These are phyloP conservation scores for Thunnus albacares DNA, from an alignment of 2,797 vertebrate genomes.

Conservation along the genomic window DNA sequence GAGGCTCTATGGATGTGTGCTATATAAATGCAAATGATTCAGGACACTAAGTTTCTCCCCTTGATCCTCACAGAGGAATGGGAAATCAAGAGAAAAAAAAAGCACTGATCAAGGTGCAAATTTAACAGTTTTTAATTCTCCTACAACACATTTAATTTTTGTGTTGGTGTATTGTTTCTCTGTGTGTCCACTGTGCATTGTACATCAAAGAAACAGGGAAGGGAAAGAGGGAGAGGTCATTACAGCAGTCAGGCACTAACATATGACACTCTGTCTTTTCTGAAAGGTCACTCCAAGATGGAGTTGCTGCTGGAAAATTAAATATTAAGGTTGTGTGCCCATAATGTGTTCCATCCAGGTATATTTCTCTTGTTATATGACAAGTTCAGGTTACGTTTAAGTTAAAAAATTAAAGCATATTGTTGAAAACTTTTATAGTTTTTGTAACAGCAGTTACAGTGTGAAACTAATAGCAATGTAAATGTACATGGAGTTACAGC, in stretches of 20 bases:
- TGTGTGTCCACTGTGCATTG: conserved; percentile 5
- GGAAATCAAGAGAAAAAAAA: not conserved
- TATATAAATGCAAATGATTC: conserved; percentile 73
- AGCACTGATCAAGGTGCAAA: not conserved
- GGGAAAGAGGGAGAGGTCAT: conserved; percentile 32
- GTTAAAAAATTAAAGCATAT: no score
- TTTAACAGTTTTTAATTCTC: conserved; percentile 26
- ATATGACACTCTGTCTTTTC: conserved; percentile 58
- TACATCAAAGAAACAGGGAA: not conserved
- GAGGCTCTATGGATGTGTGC: conserved; percentile 41
- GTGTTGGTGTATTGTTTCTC: conserved; percentile 16
- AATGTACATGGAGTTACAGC: not conserved
- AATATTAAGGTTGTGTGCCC: conserved; percentile 39
- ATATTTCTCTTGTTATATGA: conserved; percentile 13
- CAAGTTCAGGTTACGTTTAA: not conserved
- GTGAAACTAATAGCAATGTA: not conserved
- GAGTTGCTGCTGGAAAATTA: conserved; percentile 51
- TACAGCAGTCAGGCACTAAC: conserved; percentile 53
- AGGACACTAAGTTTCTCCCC: conserved; percentile 37
- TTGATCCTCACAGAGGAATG: conserved; percentile 35
- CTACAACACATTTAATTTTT: not conserved
- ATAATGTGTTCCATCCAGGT: conserved; percentile 28
- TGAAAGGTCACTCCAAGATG: conserved; percentile 72
- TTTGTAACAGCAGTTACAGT: no score
- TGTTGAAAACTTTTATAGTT: no score